These are phyloP conservation scores for Fratercula arctica DNA, from an alignment of 2,797 vertebrate genomes.

Conservation along the genomic window DNA sequence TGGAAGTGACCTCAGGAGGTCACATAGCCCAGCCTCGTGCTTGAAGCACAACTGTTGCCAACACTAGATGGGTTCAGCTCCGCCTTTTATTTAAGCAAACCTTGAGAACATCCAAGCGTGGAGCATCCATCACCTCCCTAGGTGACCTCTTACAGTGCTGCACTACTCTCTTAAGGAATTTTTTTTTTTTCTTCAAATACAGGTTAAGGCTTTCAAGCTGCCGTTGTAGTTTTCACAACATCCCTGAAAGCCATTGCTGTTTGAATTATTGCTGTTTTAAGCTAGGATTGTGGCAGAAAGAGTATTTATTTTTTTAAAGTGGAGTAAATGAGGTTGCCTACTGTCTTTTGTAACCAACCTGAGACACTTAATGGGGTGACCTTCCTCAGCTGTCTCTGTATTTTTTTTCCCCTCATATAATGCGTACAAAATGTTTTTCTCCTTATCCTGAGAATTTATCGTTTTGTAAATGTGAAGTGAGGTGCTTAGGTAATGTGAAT, in stretches of 20 bases:
- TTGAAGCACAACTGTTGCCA: background rate
- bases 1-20: background rate
- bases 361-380: background rate
- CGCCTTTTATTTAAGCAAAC: background rate
- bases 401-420: background rate
- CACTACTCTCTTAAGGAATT: background rate
- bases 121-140: background rate
- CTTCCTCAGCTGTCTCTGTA: background rate
- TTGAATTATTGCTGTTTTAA: background rate
- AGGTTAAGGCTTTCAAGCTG: background rate
- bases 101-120: background rate
- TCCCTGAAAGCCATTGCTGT: background rate
- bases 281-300: background rate
- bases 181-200: background rate
- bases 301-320: background rate
- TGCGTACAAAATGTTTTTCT: background rate
- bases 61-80: background rate
- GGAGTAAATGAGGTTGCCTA: background rate
- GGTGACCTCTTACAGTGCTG: background rate
- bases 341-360: background rate
- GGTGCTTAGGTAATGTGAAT: background rate
- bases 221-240: background rate
- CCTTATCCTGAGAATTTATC: background rate
- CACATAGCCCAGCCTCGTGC: background rate
- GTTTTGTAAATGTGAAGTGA: background rate